These are phyloP conservation scores for Dromaius novaehollandiae DNA, from an alignment of 2,113 vertebrate genomes.

Conservation along the genomic window DNA sequence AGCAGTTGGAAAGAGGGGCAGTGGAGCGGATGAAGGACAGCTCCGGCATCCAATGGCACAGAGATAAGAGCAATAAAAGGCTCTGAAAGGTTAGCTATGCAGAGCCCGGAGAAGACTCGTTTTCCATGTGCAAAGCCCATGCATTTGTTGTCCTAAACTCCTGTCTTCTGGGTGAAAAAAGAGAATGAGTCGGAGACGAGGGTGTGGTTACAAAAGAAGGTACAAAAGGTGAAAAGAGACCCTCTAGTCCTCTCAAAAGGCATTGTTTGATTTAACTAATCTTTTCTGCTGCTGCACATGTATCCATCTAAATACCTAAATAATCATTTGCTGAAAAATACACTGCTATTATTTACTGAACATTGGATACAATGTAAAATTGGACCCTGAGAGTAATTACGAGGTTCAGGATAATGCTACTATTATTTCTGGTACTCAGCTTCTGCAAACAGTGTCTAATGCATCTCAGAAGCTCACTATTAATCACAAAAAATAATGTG, in stretches of 20 bases:
- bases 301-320: slow-evolving; percentile 40
- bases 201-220: not conserved
- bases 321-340: slow-evolving; percentile 56
- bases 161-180: not conserved
- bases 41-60: not conserved
- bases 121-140: not conserved
- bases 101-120: not conserved
- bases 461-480: slow-evolving; percentile 54
- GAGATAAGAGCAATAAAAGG: not conserved
- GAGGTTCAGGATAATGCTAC: slow-evolving; percentile 63
- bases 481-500: slow-evolving; percentile 55
- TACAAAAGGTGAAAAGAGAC: not conserved
- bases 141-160: not conserved
- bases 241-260: not conserved
- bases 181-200: not conserved
- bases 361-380: slow-evolving; percentile 53
- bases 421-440: slow-evolving; percentile 52
- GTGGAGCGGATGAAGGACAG: not conserved
- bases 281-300: not conserved
- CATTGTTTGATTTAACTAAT: slow-evolving; percentile 15
- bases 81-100: not conserved
- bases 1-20: not conserved
- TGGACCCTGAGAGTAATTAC: slow-evolving; percentile 59
- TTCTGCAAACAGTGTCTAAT: slow-evolving; percentile 62
- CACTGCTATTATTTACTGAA: slow-evolving; percentile 44